Percentiles rank a stretch among this genome's conserved stretches.
Conservation (phyloP, 2,797 vertebrate species). For the Gadopsis marmoratus region DNA sequence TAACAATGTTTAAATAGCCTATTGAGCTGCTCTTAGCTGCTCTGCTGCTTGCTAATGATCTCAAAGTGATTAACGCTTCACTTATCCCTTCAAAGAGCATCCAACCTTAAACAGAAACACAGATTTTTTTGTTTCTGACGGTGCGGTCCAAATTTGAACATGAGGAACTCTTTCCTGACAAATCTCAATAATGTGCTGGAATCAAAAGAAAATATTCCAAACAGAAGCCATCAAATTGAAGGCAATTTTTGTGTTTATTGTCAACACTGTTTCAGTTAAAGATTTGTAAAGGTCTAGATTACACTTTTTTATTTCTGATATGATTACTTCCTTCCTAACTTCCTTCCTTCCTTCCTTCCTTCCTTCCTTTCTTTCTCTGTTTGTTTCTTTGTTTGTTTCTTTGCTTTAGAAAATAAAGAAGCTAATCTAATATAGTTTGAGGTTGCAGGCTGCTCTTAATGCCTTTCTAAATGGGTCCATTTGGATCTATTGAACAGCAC, state of each 20-base stretch:
- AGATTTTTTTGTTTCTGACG: slow-evolving; percentile 4
- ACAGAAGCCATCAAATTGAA: background rate
- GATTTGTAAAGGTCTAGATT: slow-evolving; percentile 3
- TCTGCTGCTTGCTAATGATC: slow-evolving; percentile 67
- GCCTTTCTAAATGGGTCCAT: slow-evolving; percentile 69
- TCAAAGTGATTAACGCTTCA: slow-evolving; percentile 53
- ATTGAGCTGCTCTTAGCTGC: slow-evolving; percentile 62
- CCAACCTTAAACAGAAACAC: slow-evolving; percentile 38
- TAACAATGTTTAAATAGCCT: slow-evolving; percentile 67
- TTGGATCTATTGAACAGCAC: slow-evolving; percentile 67
- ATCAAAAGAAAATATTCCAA: background rate
- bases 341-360: background rate
- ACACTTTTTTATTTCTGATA: background rate
- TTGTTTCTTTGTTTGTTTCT: slow-evolving; percentile 22
- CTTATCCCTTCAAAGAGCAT: slow-evolving; percentile 45
- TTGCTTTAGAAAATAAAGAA: slow-evolving; percentile 51
- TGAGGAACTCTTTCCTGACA: slow-evolving; percentile 5
- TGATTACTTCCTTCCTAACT: background rate
- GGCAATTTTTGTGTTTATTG: background rate
- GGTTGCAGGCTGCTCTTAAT: slow-evolving; percentile 65
- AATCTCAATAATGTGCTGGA: slow-evolving; percentile 5
- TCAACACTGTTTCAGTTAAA: slow-evolving; percentile 8
- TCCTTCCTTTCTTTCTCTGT: background rate
- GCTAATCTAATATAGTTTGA: slow-evolving; percentile 56
- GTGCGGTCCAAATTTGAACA: slow-evolving; percentile 12